phyloP scores from a whole-genome alignment of 1,140 invertebrate genomes.

The Coenobita brevimanus region DNA sequence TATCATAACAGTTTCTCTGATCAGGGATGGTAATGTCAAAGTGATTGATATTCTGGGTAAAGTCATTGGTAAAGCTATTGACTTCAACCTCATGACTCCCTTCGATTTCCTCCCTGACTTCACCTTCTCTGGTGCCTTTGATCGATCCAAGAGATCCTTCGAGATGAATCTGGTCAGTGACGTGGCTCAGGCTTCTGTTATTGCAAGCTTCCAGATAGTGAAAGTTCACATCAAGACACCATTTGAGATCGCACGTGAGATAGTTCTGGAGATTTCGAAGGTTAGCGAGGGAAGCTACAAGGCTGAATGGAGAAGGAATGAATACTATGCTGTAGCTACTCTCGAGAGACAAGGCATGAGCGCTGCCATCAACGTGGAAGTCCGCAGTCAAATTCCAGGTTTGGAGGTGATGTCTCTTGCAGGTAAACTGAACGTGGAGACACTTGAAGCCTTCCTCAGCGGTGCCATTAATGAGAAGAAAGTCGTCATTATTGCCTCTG shows the following conservation, averaged over 20 bases:
- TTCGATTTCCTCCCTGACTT: slow-evolving; percentile 50
- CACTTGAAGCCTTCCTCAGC: slow-evolving; percentile 17
- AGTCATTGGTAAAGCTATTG: slow-evolving; percentile 43
- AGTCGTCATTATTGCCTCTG: slow-evolving; percentile 9
- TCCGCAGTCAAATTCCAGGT: slow-evolving; percentile 53
- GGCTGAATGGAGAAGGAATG: slow-evolving; percentile 52
- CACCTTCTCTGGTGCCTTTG: slow-evolving; percentile 34
- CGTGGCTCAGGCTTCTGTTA: slow-evolving; percentile 38
- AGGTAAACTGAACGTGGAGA: slow-evolving; percentile 41
- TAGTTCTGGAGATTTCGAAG: slow-evolving; percentile 40
- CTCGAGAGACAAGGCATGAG: slow-evolving; percentile 16
- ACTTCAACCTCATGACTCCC: slow-evolving; percentile 54
- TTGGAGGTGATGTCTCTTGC: slow-evolving; percentile 56
- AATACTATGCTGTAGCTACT: slow-evolving; percentile 23
- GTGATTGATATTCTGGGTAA: slow-evolving; percentile 59
- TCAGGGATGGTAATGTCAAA: slow-evolving; percentile 39
- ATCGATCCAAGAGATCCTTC: slow-evolving; percentile 57
- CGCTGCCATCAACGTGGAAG: slow-evolving; percentile 12
- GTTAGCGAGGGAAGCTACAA: slow-evolving; percentile 23
- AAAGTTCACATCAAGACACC: slow-evolving; percentile 51
- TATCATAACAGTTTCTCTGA: slow-evolving; percentile 38
- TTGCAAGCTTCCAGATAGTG: slow-evolving; percentile 54
- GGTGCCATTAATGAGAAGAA: slow-evolving; percentile 43
- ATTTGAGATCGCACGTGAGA: slow-evolving; percentile 39
- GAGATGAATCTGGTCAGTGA: slow-evolving; percentile 66